Percentiles rank a stretch among this genome's conserved stretches.
Conservation (phyloP, 1,140 invertebrate genomes). For the Drosophila persimilis region DNA sequence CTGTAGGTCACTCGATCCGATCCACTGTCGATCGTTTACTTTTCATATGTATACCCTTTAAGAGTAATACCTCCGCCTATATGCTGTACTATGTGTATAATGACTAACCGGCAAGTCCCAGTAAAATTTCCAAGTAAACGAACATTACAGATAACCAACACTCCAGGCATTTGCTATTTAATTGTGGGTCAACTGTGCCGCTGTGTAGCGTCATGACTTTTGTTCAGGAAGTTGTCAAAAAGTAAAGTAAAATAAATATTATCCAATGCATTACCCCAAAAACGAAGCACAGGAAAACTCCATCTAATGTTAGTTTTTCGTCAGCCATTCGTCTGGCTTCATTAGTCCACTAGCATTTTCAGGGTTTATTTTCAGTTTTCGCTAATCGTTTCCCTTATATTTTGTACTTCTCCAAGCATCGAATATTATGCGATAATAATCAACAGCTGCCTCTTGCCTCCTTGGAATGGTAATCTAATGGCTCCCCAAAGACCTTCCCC, state of each 20-base stretch:
- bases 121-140: neutral
- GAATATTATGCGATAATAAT: conserved; percentile 36
- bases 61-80: too few relatives aligned
- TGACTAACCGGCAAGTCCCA: conserved; percentile 28
- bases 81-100: neutral
- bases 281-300: neutral
- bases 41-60: conserved; percentile 3
- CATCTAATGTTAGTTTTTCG: neutral
- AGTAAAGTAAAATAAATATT: too few relatives aligned
- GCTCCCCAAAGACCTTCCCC: neutral
- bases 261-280: neutral
- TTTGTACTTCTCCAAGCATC: neutral
- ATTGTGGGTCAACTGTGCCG: conserved; percentile 1
- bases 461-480: neutral
- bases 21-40: conserved; percentile 28
- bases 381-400: conserved; percentile 12
- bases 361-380: conserved; percentile 14
- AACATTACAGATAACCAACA: neutral
- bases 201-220: too few relatives aligned
- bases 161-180: conserved; percentile 18
- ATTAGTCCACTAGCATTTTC: conserved; percentile 4
- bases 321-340: neutral
- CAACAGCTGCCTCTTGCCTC: conserved; percentile 2
- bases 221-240: too few relatives aligned
- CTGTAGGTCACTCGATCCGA: conserved; percentile 36